Conservation (phyloP, 2,797 vertebrate species). For the Lepus townsendii region DNA sequence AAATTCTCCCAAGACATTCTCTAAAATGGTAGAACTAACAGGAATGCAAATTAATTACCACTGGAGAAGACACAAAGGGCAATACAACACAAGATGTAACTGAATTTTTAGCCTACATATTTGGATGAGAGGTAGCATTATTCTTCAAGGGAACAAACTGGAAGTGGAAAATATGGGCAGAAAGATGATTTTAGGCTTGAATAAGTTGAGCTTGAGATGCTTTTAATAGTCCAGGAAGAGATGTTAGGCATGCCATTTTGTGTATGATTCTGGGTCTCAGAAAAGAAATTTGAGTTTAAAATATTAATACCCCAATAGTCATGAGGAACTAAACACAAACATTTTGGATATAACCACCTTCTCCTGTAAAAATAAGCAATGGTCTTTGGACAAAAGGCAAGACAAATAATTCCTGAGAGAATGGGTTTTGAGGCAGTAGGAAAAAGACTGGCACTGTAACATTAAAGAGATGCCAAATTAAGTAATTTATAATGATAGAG, state of each 20-base stretch:
- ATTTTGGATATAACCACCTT: background rate
- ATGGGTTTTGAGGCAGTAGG: background rate
- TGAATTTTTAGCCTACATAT: background rate
- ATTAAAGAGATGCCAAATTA: background rate
- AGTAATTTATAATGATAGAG: background rate
- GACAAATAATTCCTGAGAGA: background rate
- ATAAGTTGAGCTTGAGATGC: background rate
- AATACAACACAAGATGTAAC: background rate
- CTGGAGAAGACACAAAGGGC: rapidly evolving
- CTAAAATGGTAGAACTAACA: background rate
- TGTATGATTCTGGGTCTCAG: background rate
- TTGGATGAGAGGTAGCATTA: background rate
- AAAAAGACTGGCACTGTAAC: background rate
- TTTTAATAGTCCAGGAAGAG: background rate
- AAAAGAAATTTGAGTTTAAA: background rate
- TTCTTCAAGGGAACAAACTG: background rate
- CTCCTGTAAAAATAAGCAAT: background rate
- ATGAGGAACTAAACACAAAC: background rate
- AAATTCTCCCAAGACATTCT: background rate
- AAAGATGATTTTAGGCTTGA: background rate
- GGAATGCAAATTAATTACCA: background rate
- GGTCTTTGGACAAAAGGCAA: background rate
- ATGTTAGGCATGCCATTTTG: background rate
- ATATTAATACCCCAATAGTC: background rate
- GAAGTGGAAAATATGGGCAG: background rate